Base-by-base conservation (phyloP, 2,797 vertebrate species). In the Falco cherrug region DNA sequence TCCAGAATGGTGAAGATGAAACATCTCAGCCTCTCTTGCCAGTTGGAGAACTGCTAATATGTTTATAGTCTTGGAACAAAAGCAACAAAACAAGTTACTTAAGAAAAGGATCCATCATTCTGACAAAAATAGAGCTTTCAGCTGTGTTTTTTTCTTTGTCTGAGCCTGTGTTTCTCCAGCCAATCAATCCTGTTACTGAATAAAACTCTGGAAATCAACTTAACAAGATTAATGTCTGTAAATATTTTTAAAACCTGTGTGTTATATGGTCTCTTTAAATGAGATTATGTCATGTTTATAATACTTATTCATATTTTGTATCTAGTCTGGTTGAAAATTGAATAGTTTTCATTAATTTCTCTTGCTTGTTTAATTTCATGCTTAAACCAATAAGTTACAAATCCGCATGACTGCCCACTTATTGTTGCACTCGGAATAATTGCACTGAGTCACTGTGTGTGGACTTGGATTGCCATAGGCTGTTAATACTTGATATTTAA, bases 241-340 rank as follows among this genome's bases (percentile, higher is more conserved):
- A 95, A 95, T 97, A 96, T 96, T 97, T 97, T 86, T 96, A 95
- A 97, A 97, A 94, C 77, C 75, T 96, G 41, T 87, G 92, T 82
- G 83, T 94, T 96, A 89, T 89, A 95, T 82, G 60, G 50, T 91
- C 85, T 93, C 76, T 79, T 97, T 82, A 92, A 90, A 96, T 97
- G 76, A 96, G 95, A 96, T 98, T 97, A 96, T 97, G 90, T 85
- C 96, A 25, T 96, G 95, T 95, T 96, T 97, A 90, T 96, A 97
- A 90, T 92, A 89, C 86, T 89, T 88, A 63, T 78, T 90, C 48
- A 68, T 71, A 89, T 95, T 95, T 97, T 96, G 78, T 95, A 76
- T 59, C 69, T 53, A 79, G 51, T 94, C 94, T 82, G 37, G 93
- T 94, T 90, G 90, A 80, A 93, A 88, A 96, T 64, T 67, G 78